Conservation (phyloP, 2,113 vertebrate species). For the Carettochelys insculpta region DNA sequence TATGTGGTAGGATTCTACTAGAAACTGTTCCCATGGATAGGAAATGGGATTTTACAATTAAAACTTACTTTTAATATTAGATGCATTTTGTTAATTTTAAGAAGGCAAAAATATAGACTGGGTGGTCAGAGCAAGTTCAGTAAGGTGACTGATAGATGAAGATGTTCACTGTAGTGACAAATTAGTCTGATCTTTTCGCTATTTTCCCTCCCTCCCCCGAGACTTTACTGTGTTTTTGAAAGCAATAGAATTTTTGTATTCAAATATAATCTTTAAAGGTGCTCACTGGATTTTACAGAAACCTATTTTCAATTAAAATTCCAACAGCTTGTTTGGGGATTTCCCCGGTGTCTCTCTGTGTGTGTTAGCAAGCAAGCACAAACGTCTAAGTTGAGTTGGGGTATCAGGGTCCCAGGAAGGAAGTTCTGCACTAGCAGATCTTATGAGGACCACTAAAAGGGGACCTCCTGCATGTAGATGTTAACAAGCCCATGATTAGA, state of each 20-base stretch:
- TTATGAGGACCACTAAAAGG: background rate
- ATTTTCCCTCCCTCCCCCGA: background rate
- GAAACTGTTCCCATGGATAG: background rate
- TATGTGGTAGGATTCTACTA: background rate
- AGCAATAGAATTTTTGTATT: background rate
- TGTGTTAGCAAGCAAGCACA: background rate
- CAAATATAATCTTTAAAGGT: background rate
- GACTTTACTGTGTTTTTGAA: background rate
- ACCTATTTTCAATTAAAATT: background rate
- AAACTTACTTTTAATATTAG: background rate
- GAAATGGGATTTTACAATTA: background rate
- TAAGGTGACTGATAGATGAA: background rate
- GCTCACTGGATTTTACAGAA: background rate
- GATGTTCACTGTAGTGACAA: background rate
- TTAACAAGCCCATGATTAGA: background rate
- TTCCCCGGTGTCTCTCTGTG: background rate
- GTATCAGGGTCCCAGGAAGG: background rate
- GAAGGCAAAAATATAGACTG: background rate
- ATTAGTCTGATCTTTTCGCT: background rate
- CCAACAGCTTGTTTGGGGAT: background rate
- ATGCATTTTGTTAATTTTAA: conserved; percentile 9
- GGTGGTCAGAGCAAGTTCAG: background rate
- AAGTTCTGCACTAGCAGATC: background rate
- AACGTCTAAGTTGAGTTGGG: background rate
- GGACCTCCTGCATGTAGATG: background rate